Evolutionary conservation across 2,797 vertebrate genomes (phyloP).

Genomic region (Sparus aurata): DNA sequence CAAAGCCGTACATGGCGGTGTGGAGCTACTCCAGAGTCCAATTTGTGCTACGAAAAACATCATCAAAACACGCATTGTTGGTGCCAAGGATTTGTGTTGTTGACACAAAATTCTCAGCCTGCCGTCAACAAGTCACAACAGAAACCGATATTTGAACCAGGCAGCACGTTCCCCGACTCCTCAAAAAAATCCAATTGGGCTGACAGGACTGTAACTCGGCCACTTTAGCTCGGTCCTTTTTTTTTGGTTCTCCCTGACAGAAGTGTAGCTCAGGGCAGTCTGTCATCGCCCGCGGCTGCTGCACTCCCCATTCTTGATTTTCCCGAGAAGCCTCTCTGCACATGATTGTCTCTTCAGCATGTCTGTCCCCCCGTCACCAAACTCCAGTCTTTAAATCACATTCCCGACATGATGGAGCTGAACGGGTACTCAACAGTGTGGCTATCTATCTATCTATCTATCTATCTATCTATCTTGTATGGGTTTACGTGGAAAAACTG

Average conservation of each 20-base stretch:
- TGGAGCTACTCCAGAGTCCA: no score
- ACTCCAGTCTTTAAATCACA: neutral
- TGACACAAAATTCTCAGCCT: neutral
- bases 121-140: conserved; percentile 36
- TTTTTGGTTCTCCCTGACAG: conserved; percentile 17
- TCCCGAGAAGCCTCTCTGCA: conserved; percentile 5
- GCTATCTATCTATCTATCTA: no score
- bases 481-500: no score
- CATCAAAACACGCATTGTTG: neutral
- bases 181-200: conserved; percentile 10
- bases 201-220: conserved; percentile 23
- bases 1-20: no score
- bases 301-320: neutral
- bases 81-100: neutral
- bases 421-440: neutral
- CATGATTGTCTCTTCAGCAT: conserved; percentile 13
- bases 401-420: no score
- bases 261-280: conserved; percentile 14
- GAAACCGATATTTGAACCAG: conserved; percentile 26
- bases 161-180: conserved; percentile 17
- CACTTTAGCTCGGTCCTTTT: conserved; percentile 31
- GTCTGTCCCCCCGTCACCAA: neutral
- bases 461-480: no score
- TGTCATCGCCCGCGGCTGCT: neutral
- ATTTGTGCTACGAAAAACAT: neutral